Base-by-base conservation (phyloP, 1,140 invertebrate species). In the Lepeophtheirus salmonis region DNA sequence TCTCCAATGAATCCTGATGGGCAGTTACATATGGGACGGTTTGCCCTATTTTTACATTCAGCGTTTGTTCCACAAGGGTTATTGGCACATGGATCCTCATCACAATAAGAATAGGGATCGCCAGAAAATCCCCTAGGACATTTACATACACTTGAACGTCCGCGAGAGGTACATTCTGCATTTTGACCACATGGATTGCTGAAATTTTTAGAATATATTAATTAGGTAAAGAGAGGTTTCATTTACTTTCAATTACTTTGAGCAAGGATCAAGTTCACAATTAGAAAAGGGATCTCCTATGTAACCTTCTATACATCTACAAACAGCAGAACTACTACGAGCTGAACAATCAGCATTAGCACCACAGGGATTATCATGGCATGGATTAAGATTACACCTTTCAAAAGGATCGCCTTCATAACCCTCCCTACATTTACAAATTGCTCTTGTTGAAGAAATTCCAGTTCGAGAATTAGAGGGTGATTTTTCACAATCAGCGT, bases 91-190 rank as follows among this genome's bases (percentile, higher is more conserved):
- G 66, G 62, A 50, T 64, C 62, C 48, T 63, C 65, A 50, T 71
- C 71, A 56, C 80, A 83, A 16, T 71, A 66, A 2, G 65, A 68
- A 23, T 86, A 75, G 4, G 86, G 84, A 72, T 89, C 82, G 13
- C 87, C 87, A 21, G 74, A 75, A 62, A 78, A 74, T 16, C 78
- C 72, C 54, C 78, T 73, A 0, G 66, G 65, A 64, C 71, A 72
- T 17, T 63, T 65, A 56, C 71, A 72, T 6, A 67, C 62, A 4
- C 70, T 65, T n/a, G 67, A 49, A 59, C 71, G 70, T n/a, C 65
- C 66, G 2, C 66, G 56, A 10, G 65, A 65, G 2, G 64, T 52
- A 79, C 83, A 73, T n/a, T 67, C 63, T 2, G 71, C 69, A 48
- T 69, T 67, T 17, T 61, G 52, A 2, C 71, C 72, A 64, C 72